Base-by-base conservation (phyloP, 1,140 invertebrate genomes). In the Drosophila pectinifera region DNA sequence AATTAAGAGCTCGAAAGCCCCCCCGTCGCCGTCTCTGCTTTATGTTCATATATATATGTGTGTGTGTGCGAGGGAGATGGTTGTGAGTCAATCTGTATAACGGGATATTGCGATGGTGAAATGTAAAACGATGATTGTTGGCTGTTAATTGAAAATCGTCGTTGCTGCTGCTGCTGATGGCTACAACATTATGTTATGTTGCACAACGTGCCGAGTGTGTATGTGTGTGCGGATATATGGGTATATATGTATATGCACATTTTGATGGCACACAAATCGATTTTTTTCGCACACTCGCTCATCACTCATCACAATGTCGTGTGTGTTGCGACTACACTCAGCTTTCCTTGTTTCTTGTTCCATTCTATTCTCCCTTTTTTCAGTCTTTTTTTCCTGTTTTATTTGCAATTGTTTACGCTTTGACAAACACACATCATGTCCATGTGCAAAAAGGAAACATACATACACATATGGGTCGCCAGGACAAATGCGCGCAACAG, bases 321-420 rank as follows among this genome's bases (percentile, higher is more conserved):
- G 57, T 74, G 56, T 46, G 28, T 58, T 58, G 39, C 63, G 42
- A 65, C 41, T 46, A 62, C 49, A 53, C 38, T 54, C 42, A 18
- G 39, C 43, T 55, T 45, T 56, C 43, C 57, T 55, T 48, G 72
- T 45, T 38, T 28, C 16, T 20, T 55, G 43, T 74, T 63, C 34
- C 38, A 55, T 73, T 59, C 22, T 36, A n/a, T 72, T 53, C 53
- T 51, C 43, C 28, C 70, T 31, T 49, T 28, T 49, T 28, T 4
- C 46, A 53, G 34, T 59, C 36, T 48, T 26, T 68, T 64, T 64
- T 31, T n/a, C 53, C 36, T 36, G 31, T 79, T 65, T 83, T 86
- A 88, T 86, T 86, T 79, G 83, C 83, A 86, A 86, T 86, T 86
- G 83, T 86, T 86, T 86, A 88, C 83, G 83, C 83, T 83, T 88